Base-by-base conservation (phyloP, 92 coral and sea anemone species). In the Metridium senile region DNA sequence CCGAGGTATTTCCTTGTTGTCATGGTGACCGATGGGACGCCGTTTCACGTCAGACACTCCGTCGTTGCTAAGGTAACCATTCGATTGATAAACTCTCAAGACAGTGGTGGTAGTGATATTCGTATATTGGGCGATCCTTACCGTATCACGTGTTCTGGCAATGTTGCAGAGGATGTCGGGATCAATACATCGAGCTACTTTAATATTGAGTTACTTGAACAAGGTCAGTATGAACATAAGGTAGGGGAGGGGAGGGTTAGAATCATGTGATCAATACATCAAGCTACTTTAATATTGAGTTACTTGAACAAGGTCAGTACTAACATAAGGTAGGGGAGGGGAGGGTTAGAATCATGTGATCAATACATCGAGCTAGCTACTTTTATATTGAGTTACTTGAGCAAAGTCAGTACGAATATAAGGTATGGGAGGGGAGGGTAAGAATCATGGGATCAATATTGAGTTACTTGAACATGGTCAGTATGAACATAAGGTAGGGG, bases 21-120 rank as follows among this genome's bases (percentile, higher is more conserved):
- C 46, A 77, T 59, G 49, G 81, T 89, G 31, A 76, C 66, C 53
- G 93, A 89, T 74, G 77, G 63, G 22, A 85, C 83, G 6, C 82
- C 88, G 17, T 68, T 75, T 17, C 70, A 62, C 29, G 83, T 82
- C 63, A 84, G 82, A 35, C 85, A 78, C 25, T 78, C 69, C 11
- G 64, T 69, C 8, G 80, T 82, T 82, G 85, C 90, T 26, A 82
- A 74, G 81, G 84, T 86, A 34, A 89, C 90, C 0, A 80, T 89
- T 3, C 66, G 93, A 34, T 21, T 89, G 57, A 83, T 84, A 26
- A 89, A 74, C 61, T 63, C 51, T 54, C 63, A 78, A 63, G 90
- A 89, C 71, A 82, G 79, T 30, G 93, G 93, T 43, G 93, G 93
- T 0, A 77, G 59, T 26, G 93, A 89, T 66, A 67, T 89, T n/a